Base-by-base conservation (phyloP, 92 coral and sea anemone species). In the Phenganax stokvisi region DNA sequence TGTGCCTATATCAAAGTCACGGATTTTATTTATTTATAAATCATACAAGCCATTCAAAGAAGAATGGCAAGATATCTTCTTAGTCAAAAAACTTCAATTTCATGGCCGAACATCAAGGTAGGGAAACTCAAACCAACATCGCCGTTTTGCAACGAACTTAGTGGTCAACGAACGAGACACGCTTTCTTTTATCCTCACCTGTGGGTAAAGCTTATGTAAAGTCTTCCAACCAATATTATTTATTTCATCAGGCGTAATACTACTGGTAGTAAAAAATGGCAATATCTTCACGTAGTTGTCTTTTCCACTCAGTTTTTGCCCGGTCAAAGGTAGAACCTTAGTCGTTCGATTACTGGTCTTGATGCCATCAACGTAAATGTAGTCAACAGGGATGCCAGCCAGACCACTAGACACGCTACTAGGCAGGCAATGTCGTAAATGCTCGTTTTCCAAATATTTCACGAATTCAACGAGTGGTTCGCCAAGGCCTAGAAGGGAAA, bases 391-490 rank as follows among this genome's bases (percentile, higher is more conserved):
- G 31, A 92, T 80, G 15, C 69, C 87, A 6, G 90, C 92, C 51
- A 92, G 87, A 17, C 97, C 97, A 82, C 89, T 85, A 63, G 89
- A 87, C 15, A 84, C 88, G 68, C 76, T 61, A 80, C 87, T 86
- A 37, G 91, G 89, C 6, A 88, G 87, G 57, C 97, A 92, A 76
- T 92, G 89, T n/a, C 82, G 83, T 44, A 92, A 17, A 65, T 92
- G 94, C 15, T 88, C 90, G 20, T 73, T 28, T 64, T 88, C 92
- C 5, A 92, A 88, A 59, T 92, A 92, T 61, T 93, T 90, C 66
- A 6, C 73, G 15, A 28, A 80, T 13, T 47, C 31, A 64, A 9
- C n/a, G 37, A 74, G 25, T 5, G 73, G 73, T 11, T 1, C 30
- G 31, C 73, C 73, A 6, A 68, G 3, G 1, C 73, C 73, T 68